Evolutionary conservation across 64 coral and sea anemone genomes (phyloP).

Genomic region (Dendrophyllia cribrosa): DNA sequence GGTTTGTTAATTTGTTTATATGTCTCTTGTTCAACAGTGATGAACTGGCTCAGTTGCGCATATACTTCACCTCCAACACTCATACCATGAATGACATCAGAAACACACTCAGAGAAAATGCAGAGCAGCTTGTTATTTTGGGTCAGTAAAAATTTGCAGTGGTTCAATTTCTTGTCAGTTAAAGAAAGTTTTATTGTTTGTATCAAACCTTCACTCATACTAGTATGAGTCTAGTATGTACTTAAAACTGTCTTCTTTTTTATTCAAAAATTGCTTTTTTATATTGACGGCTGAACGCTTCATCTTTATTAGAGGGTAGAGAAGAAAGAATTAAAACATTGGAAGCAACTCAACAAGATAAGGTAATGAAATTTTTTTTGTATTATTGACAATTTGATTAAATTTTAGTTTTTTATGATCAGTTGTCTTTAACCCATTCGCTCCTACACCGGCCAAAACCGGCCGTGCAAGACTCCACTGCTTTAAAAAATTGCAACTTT

Average conservation of each 20-base stretch:
- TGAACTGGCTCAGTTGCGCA: constrained; percentile 92
- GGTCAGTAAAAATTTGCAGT: constrained; percentile 35
- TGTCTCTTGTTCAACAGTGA: constrained; percentile 60
- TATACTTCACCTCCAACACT: constrained; percentile 96
- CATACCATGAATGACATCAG: constrained; percentile 94
- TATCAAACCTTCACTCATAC: background rate
- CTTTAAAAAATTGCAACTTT: no score
- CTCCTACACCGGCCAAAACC: no score
- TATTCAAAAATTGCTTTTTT: no score
- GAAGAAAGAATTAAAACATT: constrained; percentile 81
- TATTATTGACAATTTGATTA: no score
- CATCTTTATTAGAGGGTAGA: constrained; percentile 73
- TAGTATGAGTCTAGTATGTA: no score
- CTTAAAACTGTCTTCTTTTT: no score
- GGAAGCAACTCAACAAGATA: constrained; percentile 84
- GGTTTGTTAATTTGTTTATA: no score
- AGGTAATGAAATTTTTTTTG: constrained; percentile 41
- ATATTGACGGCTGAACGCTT: no score
- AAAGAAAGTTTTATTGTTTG: background rate
- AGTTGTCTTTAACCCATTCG: no score
- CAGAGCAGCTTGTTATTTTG: constrained; percentile 72
- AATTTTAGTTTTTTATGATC: no score
- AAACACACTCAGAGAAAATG: constrained; percentile 86
- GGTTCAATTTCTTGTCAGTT: background rate
- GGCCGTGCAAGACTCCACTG: no score